Evolutionary conservation across 1,140 invertebrate species (phyloP).

Genomic region (Adelges cooleyi): DNA sequence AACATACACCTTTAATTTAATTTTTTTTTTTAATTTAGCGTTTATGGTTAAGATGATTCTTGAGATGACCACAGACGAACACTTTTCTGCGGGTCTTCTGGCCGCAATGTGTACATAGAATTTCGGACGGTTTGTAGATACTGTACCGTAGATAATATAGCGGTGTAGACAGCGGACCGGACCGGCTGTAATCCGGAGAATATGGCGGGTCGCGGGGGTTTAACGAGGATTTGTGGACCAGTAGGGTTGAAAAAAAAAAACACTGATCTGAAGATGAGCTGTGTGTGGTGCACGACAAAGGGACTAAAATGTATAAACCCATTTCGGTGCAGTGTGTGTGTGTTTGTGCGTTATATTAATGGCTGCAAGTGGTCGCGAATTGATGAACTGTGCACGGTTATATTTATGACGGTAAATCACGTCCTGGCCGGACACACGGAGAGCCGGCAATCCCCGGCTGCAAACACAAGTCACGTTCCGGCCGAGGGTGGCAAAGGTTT

Average conservation of each 20-base stretch:
- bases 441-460: neutral
- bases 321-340: neutral
- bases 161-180: too few species aligned
- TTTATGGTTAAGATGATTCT: too few species aligned
- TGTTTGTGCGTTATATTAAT: neutral
- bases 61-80: too few species aligned
- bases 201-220: neutral
- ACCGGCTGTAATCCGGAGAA: constrained; percentile 5
- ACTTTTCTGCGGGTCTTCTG: too few species aligned
- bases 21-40: too few species aligned
- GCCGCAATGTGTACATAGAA: too few species aligned
- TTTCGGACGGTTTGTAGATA: too few species aligned
- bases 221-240: neutral
- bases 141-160: too few species aligned
- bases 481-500: neutral
- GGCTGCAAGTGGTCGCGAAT: constrained; percentile 1
- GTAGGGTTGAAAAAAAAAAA: neutral
- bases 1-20: too few species aligned
- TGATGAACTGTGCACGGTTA: neutral
- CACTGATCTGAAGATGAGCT: too few species aligned
- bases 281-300: neutral
- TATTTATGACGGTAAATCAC: constrained; percentile 19
- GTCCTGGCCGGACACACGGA: constrained; percentile 12
- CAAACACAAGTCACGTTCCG: constrained; percentile 22
- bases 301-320: constrained; percentile 6